phyloP scores from a whole-genome alignment of 2,113 vertebrate species.

The Xiphorhynchus elegans region DNA sequence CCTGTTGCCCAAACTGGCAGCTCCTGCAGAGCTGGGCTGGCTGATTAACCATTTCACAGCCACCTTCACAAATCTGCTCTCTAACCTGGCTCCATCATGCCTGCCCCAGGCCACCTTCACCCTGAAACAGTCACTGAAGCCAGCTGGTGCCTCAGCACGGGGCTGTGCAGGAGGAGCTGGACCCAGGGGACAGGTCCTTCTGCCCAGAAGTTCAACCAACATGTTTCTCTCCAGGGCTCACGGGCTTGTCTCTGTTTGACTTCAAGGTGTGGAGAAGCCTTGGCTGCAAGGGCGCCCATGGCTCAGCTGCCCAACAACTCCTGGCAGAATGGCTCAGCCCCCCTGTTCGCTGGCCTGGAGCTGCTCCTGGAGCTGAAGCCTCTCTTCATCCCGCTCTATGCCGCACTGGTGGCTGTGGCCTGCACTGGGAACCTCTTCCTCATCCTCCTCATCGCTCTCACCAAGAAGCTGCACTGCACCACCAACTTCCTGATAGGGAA shows the following conservation, averaged over 20 bases:
- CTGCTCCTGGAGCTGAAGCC: conserved; percentile 82
- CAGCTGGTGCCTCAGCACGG: rapidly evolving
- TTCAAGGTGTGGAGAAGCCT: not conserved
- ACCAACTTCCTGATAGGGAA: conserved; percentile 90
- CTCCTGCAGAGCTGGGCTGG: not conserved
- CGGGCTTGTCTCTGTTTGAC: rapidly evolving
- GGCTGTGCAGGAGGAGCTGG: not conserved
- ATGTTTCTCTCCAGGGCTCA: not conserved
- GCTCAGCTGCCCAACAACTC: conserved; percentile 40
- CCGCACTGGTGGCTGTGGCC: conserved; percentile 77
- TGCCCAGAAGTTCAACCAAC: not conserved
- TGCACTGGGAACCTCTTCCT: conserved; percentile 84
- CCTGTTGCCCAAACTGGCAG: not conserved
- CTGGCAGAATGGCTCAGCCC: conserved; percentile 20
- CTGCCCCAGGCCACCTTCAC: not conserved
- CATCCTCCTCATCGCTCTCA: conserved; percentile 82
- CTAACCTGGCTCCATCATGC: rapidly evolving
- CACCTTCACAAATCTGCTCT: not conserved
- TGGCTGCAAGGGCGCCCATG: not conserved
- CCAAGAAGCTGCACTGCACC: conserved; percentile 87
- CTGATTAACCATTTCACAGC: not conserved
- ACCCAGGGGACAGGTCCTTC: rapidly evolving
- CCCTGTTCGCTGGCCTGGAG: conserved; percentile 80
- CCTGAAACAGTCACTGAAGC: not conserved
- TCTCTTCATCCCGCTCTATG: conserved; percentile 85